These are phyloP conservation scores for Pogonus chalceus DNA, from an alignment of 1,140 invertebrate genomes.

Conservation along the genomic window DNA sequence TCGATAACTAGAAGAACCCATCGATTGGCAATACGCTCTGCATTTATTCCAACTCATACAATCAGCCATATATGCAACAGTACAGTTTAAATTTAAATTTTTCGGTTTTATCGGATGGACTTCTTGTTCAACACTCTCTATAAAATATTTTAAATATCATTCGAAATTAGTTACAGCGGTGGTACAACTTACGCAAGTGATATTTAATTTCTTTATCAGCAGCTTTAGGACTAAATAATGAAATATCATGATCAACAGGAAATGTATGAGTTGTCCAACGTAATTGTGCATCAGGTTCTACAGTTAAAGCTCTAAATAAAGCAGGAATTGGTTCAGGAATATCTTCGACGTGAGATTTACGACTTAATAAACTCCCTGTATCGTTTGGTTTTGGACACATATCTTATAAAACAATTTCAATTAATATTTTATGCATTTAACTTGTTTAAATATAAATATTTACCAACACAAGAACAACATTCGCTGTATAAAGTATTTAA, in stretches of 20 bases:
- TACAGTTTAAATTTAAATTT: conserved; percentile 70
- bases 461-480: conserved; percentile 92
- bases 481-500: conserved; percentile 80
- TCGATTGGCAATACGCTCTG: conserved; percentile 62
- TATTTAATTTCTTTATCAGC: conserved; percentile 58
- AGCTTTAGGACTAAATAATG: conserved; percentile 15
- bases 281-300: conserved; percentile 59
- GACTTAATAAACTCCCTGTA: conserved; percentile 55
- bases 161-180: neutral
- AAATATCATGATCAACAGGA: conserved; percentile 57
- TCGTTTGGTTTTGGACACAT: conserved; percentile 80
- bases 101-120: conserved; percentile 49
- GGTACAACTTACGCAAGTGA: conserved; percentile 49
- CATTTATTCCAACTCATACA: conserved; percentile 87
- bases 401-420: conserved; percentile 44
- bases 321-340: conserved; percentile 70
- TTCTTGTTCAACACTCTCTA: conserved; percentile 55
- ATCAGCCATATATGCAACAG: conserved; percentile 82
- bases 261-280: conserved; percentile 71
- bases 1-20: conserved; percentile 59
- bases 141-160: conserved; percentile 15
- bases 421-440: neutral
- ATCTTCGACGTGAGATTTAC: conserved; percentile 80
- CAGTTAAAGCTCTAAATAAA: conserved; percentile 71
- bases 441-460: conserved; percentile 30